These are phyloP conservation scores for Synergus japonicus DNA, from an alignment of 2,888 invertebrate genomes.

Conservation along the genomic window DNA sequence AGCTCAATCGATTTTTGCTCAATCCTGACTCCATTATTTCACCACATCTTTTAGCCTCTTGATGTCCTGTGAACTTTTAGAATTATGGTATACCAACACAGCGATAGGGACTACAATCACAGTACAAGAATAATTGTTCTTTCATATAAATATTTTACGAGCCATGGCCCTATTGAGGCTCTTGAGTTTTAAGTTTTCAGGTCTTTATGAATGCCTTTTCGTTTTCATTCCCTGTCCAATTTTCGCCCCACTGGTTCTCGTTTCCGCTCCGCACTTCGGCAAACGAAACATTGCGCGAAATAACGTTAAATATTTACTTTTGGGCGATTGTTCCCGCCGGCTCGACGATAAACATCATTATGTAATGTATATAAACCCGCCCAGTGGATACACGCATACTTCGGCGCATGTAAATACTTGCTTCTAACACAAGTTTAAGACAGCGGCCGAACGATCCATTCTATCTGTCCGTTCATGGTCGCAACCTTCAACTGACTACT, in stretches of 20 bases:
- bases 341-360: slow-evolving; percentile 77
- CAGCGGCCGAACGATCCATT: slow-evolving; percentile 45
- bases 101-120: neutral
- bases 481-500: slow-evolving; percentile 28
- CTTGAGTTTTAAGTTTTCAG: slow-evolving; percentile 41
- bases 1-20: slow-evolving; percentile 60
- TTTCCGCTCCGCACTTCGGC: slow-evolving; percentile 54
- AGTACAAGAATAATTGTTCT: slow-evolving; percentile 23
- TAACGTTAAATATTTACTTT: slow-evolving; percentile 77
- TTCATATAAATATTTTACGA: slow-evolving; percentile 28
- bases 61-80: neutral
- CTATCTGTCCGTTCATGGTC: slow-evolving; percentile 21
- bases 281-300: slow-evolving; percentile 76
- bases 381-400: slow-evolving; percentile 47
- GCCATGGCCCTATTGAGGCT: slow-evolving; percentile 31
- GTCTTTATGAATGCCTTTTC: slow-evolving; percentile 41
- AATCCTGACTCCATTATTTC: neutral
- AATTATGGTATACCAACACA: neutral
- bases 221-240: slow-evolving; percentile 64
- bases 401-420: slow-evolving; percentile 52
- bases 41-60: neutral
- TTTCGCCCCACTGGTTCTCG: slow-evolving; percentile 60
- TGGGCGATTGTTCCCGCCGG: slow-evolving; percentile 71
- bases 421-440: slow-evolving; percentile 49
- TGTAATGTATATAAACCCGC: slow-evolving; percentile 76